phyloP scores from a whole-genome alignment of 2,797 vertebrate species.

The Brachyrhaphis roseni region DNA sequence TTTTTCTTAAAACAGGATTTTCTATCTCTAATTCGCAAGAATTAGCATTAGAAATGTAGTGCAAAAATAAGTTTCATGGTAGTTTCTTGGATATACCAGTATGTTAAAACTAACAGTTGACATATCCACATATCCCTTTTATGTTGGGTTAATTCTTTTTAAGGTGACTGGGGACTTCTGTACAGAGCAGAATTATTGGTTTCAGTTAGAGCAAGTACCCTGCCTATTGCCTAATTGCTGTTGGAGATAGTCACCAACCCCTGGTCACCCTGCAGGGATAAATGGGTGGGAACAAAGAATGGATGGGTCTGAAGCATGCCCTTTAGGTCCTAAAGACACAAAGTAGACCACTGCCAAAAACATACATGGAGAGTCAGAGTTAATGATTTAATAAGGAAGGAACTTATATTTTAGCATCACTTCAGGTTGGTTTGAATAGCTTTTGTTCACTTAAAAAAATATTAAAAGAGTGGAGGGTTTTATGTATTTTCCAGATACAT shows the following conservation, averaged over 20 bases:
- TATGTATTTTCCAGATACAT: too few species aligned
- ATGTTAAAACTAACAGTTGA: not conserved
- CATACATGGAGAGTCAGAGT: not conserved
- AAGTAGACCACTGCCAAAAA: not conserved
- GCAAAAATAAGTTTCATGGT: not conserved
- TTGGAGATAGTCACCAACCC: not conserved
- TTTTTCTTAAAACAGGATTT: slow-evolving; percentile 9
- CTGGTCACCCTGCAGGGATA: not conserved
- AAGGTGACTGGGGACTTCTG: not conserved
- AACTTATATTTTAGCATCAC: not conserved
- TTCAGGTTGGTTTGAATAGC: not conserved
- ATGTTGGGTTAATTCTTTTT: not conserved
- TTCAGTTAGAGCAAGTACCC: not conserved
- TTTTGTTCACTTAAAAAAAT: not conserved
- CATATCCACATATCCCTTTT: not conserved
- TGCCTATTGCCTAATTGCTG: not conserved
- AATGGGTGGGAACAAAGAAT: not conserved
- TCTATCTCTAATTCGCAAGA: not conserved
- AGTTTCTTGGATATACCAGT: not conserved
- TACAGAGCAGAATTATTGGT: not conserved
- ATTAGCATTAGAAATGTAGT: not conserved
- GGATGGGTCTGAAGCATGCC: not conserved
- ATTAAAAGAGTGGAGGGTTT: not conserved
- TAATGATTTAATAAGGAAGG: not conserved
- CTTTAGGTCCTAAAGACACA: not conserved